Percentiles rank a stretch among this genome's conserved stretches.
Evolutionary conservation across 1,140 invertebrate genomes (phyloP).

Genomic region (Drosophila sp.): DNA sequence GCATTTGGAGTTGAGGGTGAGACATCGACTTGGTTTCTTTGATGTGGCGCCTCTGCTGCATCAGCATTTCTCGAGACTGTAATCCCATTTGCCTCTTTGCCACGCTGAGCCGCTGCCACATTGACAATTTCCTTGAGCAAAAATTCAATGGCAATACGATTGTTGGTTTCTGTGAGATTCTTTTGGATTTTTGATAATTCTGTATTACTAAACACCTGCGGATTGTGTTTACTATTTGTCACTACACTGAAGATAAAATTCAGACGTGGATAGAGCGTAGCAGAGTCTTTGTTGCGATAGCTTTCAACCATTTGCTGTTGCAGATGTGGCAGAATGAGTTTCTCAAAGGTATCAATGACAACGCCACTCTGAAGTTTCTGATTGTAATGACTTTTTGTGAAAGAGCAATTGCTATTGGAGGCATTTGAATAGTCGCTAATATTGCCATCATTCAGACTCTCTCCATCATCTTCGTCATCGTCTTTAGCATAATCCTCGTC

Average conservation of each 20-base stretch:
- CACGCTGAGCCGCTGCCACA: conserved; percentile 37
- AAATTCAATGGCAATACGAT: conserved; percentile 63
- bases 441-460: background rate
- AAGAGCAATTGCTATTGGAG: conserved; percentile 38
- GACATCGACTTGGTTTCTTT: conserved; percentile 1
- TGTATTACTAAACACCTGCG: conserved; percentile 58
- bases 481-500: conserved; percentile 18
- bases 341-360: conserved; percentile 73
- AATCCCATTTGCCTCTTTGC: conserved; percentile 33
- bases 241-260: conserved; percentile 74
- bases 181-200: conserved; percentile 67
- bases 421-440: conserved; percentile 33
- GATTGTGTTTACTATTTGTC: conserved; percentile 65
- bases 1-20: conserved; percentile 18
- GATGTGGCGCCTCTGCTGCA: background rate
- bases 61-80: conserved; percentile 21
- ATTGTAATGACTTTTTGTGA: conserved; percentile 35
- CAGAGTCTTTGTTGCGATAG: conserved; percentile 54
- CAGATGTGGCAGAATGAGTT: conserved; percentile 63
- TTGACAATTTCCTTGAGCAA: conserved; percentile 64
- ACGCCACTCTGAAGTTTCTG: conserved; percentile 52
- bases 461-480: conserved; percentile 10
- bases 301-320: conserved; percentile 40
- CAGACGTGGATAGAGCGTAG: conserved; percentile 40
- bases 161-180: conserved; percentile 62